Evolutionary conservation across 2,113 vertebrate species (phyloP), one percentile per base, ranked within the genome.

Genomic region (Genyomyrus donnyi): DNA sequence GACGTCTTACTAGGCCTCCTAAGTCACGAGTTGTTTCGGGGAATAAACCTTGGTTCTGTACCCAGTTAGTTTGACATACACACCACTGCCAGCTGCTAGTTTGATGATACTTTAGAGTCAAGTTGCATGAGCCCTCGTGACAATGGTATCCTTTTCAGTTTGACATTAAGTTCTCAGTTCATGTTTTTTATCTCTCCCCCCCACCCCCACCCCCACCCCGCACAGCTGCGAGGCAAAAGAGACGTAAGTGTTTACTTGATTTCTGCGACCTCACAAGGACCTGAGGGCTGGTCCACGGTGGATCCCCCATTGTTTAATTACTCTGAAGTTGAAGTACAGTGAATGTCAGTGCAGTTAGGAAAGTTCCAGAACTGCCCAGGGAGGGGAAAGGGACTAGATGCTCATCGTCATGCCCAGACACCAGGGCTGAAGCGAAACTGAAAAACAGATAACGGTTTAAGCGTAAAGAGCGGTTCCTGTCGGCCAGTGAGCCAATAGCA

Each of bases 191-290:
- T 58, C 56, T 91, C 80, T 17, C 62, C 62, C n/a, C 2, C 21
- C 24, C 56, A 8, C 56, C 24, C 21, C 24, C 56, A 8, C 56
- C 24, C 58, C 56, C 6, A 8, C 3, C 56, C 56, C 8, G 2
- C 62, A 86, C 92, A 95, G 93, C 86, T 13, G 49, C n/a, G 87
- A 92, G 90, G 86, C 91, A 90, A 50, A 92, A 58, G 50, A 70
- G 88, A 56, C 93, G 93, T 94, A 87, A 91, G 93, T 91, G 3
- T 48, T 48, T 13, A 74, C 8, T 15, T 1, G 21, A 46, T 85
- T 85, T 85, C 46, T 80, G 35, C 17, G 42, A 17, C 74, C 35
- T 42, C 74, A 77, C 5, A 42, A 80, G 35, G 17, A 35, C 31
- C 70, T 3, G 21, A 13, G 21, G 66, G 27, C 27, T 35, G 70